A percentile compares a stretch with the other conserved stretches of the same genome.
These are phyloP conservation scores for Takifugu bimaculatus DNA, from an alignment of 2,113 vertebrate species.

Conservation along the genomic window DNA sequence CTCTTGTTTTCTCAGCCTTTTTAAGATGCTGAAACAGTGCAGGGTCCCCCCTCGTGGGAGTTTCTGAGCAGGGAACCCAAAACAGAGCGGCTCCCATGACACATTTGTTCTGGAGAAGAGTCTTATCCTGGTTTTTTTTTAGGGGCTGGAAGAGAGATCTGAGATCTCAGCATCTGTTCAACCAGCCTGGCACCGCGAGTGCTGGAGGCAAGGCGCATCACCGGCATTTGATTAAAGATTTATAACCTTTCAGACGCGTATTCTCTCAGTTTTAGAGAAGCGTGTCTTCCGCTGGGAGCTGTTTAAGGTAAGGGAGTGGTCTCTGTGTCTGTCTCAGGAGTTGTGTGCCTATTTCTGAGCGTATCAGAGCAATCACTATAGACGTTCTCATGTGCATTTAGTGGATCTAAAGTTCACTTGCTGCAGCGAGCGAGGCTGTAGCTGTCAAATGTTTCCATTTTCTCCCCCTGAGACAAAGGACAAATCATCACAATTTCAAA, in stretches of 20 bases:
- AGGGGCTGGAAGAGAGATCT: slow-evolving; percentile 50
- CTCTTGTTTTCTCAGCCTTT: slow-evolving; percentile 46
- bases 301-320: slow-evolving; percentile 52
- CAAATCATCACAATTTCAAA: slow-evolving; percentile 9
- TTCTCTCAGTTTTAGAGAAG: slow-evolving; percentile 63
- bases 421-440: slow-evolving; percentile 2
- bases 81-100: slow-evolving; percentile 67
- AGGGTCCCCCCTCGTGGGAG: slow-evolving; percentile 55
- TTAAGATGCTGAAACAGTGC: slow-evolving; percentile 56
- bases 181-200: slow-evolving; percentile 53
- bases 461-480: slow-evolving; percentile 24
- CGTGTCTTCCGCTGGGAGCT: slow-evolving; percentile 50
- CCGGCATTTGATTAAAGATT: slow-evolving; percentile 73
- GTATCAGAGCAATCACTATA: slow-evolving; percentile 9
- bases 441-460: slow-evolving; percentile 12
- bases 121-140: slow-evolving; percentile 48
- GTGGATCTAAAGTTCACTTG: not conserved
- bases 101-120: slow-evolving; percentile 60
- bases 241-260: slow-evolving; percentile 71
- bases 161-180: slow-evolving; percentile 69
- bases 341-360: slow-evolving; percentile 33
- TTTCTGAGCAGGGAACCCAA: slow-evolving; percentile 56
- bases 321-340: slow-evolving; percentile 14
- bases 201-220: slow-evolving; percentile 69
- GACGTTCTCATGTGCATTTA: slow-evolving; percentile 21